Evolutionary conservation across 2,113 vertebrate genomes (phyloP).

Genomic region (Gorsachius goisagi): DNA sequence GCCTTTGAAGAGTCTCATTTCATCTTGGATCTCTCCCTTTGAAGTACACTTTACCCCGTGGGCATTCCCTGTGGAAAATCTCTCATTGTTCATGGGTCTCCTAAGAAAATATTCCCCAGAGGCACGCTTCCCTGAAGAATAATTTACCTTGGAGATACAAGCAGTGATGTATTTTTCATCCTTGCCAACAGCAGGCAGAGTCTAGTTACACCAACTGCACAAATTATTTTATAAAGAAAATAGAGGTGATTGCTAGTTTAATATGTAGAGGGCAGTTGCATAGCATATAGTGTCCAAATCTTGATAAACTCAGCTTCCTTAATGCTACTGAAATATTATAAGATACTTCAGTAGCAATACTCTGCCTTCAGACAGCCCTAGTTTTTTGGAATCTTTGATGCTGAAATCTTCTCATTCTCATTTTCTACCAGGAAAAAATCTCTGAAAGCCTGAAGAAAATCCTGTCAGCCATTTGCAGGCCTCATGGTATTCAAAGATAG

Average conservation of each 20-base stretch:
- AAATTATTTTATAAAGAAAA: constrained; percentile 5
- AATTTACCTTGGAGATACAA: constrained; percentile 49
- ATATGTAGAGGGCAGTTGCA: not conserved
- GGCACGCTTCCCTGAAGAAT: constrained; percentile 56
- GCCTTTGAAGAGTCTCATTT: constrained; percentile 68
- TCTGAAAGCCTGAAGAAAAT: constrained; percentile 30
- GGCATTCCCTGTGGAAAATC: constrained; percentile 63
- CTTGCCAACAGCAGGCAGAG: constrained; percentile 50
- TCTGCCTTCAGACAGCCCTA: not conserved
- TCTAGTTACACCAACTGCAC: constrained; percentile 19
- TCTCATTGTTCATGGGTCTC: constrained; percentile 60
- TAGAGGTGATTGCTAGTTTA: not conserved
- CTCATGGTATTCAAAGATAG: not conserved
- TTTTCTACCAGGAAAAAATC: not conserved
- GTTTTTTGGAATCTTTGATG: not conserved
- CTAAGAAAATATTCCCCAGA: constrained; percentile 60
- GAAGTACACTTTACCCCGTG: constrained; percentile 57
- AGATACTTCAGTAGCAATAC: not conserved
- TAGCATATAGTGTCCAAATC: not conserved
- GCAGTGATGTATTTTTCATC: constrained; percentile 61
- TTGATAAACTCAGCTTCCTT: constrained; percentile 9
- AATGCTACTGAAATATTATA: not conserved
- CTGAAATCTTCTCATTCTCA: not conserved
- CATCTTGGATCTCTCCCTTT: constrained; percentile 61
- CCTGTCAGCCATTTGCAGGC: not conserved